Evolutionary conservation across 2,797 vertebrate species (phyloP), one percentile per base, ranked within the genome.

Genomic region (Crenichthys baileyi): DNA sequence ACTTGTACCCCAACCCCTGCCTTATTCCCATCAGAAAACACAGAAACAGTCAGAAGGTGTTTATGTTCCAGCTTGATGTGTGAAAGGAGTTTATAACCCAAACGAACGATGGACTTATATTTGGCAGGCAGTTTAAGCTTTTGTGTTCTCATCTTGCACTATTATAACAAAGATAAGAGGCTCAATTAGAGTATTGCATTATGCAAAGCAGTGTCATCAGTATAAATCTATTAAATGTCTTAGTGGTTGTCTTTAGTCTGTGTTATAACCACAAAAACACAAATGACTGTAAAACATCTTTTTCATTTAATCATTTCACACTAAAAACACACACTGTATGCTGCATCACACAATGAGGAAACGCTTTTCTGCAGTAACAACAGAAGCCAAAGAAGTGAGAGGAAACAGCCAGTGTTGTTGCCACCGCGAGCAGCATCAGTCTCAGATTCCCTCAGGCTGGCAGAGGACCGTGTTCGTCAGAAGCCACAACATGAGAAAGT

Each of bases 241-340:
- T 61, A 2, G 0, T 67, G 24, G 16, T 22, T 1, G 29, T 73
- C 50, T 71, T 46, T 41, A 70, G n/a, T 73, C 31, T 0, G 63
- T 16, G 12, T 60, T 36, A 20, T 31, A 71, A 91, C 68, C 51
- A 91, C 73, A 89, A 48, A 70, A 82, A 93, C 79, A 4, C 86
- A 72, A 58, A 41, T 18, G 18, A 26, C 81, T 93, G 90, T 91
- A 93, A 95, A 95, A 95, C 81, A 88, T 87, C 76, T 78, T 86
- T 90, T 91, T 93, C 83, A 90, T 95, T 95, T 92, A 94, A 94
- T 94, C 71, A 80, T 90, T 93, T 93, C 91, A 95, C 94, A 94
- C 93, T 95, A 94, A 92, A 94, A 95, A 95, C 93, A 94, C 92
- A 92, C 91, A 94, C 84, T 83, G 86, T 85, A 91, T 90, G 94